These are phyloP conservation scores for Heliocidaris tuberculata DNA, from an alignment of 35 echinoderm and acorn worm genomes.

Conservation along the genomic window DNA sequence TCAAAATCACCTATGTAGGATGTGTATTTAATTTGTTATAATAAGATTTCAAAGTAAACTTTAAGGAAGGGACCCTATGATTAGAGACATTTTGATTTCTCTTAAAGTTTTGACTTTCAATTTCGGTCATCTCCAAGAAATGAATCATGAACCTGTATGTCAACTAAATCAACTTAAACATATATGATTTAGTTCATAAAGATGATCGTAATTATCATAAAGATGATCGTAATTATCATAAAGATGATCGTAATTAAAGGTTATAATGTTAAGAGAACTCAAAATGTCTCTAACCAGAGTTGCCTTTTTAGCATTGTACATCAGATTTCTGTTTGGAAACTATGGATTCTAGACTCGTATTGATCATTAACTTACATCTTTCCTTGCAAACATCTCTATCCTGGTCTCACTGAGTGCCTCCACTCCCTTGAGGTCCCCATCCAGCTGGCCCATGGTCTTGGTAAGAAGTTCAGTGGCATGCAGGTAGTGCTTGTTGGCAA, in stretches of 20 bases:
- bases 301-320: too few species aligned
- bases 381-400: conserved; percentile 79
- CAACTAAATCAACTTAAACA: neutral
- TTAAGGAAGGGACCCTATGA: neutral
- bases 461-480: conserved; percentile 93
- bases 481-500: conserved; percentile 87
- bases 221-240: too few species aligned
- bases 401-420: conserved; percentile 86
- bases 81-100: neutral
- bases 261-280: too few species aligned
- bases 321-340: too few species aligned
- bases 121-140: neutral
- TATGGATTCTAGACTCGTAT: neutral
- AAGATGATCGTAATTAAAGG: too few species aligned
- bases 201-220: too few species aligned
- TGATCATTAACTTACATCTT: conserved; percentile 56
- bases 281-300: too few species aligned
- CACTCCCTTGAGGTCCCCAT: conserved; percentile 87
- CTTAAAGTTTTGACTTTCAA: neutral
- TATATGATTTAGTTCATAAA: too few species aligned
- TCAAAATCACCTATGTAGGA: too few species aligned
- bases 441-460: conserved; percentile 75
- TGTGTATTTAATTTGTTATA: too few species aligned
- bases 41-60: too few species aligned
- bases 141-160: neutral